phyloP scores from a whole-genome alignment of 2,797 vertebrate species.

The Rhodeus uyekii region DNA sequence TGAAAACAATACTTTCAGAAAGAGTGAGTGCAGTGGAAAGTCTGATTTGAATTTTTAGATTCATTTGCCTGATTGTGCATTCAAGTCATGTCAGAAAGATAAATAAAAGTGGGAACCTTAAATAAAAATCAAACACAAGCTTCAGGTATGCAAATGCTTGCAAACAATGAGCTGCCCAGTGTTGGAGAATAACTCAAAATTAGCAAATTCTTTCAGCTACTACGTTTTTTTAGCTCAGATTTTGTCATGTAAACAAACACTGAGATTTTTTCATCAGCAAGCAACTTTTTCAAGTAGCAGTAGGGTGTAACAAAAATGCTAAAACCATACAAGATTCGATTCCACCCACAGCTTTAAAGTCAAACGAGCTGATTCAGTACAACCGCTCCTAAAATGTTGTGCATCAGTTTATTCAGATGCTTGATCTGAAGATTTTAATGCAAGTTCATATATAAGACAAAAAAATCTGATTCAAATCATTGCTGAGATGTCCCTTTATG shows the following conservation, averaged over 20 bases:
- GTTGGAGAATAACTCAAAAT: background rate
- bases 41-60: constrained; percentile 18
- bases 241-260: background rate
- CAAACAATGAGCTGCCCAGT: background rate
- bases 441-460: background rate
- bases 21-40: background rate
- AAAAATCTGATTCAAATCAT: background rate
- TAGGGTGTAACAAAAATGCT: background rate
- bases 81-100: background rate
- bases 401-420: background rate
- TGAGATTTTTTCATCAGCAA: background rate
- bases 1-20: constrained; percentile 7
- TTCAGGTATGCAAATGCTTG: background rate
- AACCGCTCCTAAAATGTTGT: background rate
- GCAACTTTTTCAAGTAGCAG: background rate
- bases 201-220: background rate
- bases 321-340: background rate
- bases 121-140: background rate
- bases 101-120: background rate
- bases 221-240: background rate
- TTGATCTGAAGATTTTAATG: background rate
- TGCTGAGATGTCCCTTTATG: background rate
- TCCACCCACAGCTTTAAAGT: background rate
- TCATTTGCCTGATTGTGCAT: background rate
- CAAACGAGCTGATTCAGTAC: background rate